A percentile compares a stretch with the other conserved stretches of the same genome.
Evolutionary conservation across 2,113 vertebrate species (phyloP).

Genomic region (Rhinogobius similis): DNA sequence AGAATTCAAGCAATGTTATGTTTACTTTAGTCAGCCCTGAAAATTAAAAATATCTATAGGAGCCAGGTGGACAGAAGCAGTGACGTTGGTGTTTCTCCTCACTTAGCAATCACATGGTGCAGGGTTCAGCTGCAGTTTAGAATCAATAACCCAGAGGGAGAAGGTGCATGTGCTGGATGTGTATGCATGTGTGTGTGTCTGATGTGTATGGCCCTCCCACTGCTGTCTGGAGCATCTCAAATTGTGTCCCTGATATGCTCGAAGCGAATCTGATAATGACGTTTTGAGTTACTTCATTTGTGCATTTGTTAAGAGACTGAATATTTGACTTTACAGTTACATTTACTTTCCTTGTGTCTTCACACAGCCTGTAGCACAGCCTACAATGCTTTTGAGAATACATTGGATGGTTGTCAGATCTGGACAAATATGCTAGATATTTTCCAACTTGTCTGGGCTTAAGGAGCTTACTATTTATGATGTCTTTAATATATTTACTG

Average conservation of each 20-base stretch:
- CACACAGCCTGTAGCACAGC: too few relatives aligned
- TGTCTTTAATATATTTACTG: too few relatives aligned
- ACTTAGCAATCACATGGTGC: slow-evolving; percentile 19
- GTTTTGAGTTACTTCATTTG: background rate
- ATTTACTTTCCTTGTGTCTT: background rate
- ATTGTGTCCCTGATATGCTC: slow-evolving; percentile 7
- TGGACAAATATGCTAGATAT: too few relatives aligned
- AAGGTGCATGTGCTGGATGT: background rate
- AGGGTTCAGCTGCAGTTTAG: slow-evolving; percentile 42
- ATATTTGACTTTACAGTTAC: background rate
- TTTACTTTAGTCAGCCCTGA: background rate
- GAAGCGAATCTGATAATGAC: background rate
- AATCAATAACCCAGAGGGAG: slow-evolving; percentile 26
- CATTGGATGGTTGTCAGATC: too few relatives aligned
- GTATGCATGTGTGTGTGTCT: background rate
- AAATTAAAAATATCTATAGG: background rate
- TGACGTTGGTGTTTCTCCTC: slow-evolving; percentile 6
- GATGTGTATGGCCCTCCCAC: background rate
- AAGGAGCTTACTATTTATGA: too few relatives aligned
- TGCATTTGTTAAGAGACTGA: background rate
- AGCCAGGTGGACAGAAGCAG: background rate
- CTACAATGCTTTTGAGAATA: too few relatives aligned
- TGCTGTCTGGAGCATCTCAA: slow-evolving; percentile 10
- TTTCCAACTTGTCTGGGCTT: too few relatives aligned
- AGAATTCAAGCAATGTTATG: background rate